These are phyloP conservation scores for Drosophila quadrilineata DNA, from an alignment of 1,140 invertebrate genomes.

Conservation along the genomic window DNA sequence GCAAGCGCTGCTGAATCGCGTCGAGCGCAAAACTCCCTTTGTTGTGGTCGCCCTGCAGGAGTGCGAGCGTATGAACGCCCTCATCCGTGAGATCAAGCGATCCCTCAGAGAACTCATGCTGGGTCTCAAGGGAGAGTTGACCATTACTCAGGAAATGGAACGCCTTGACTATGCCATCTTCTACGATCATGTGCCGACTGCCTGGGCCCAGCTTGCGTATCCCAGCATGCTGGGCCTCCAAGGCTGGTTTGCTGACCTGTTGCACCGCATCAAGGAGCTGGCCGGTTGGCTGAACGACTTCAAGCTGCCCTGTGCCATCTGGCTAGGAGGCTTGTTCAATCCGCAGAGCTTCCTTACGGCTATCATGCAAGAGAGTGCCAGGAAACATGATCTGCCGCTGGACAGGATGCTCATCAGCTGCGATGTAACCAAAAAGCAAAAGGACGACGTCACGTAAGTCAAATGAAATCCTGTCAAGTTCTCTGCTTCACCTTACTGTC, in stretches of 20 bases:
- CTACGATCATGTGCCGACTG: constrained; percentile 91
- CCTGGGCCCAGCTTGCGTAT: constrained; percentile 93
- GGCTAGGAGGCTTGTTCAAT: constrained; percentile 97
- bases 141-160: constrained; percentile 97
- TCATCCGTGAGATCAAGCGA: constrained; percentile 90
- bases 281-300: constrained; percentile 91
- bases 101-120: constrained; percentile 93
- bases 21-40: constrained; percentile 95
- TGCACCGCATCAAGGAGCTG: constrained; percentile 90
- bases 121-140: constrained; percentile 95
- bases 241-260: constrained; percentile 94
- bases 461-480: background rate
- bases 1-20: constrained; percentile 91
- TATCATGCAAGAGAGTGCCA: constrained; percentile 97
- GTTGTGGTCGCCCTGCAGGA: constrained; percentile 97
- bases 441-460: constrained; percentile 90
- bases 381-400: constrained; percentile 97
- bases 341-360: constrained; percentile 98
- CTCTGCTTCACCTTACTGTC: background rate
- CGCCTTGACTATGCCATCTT: constrained; percentile 91
- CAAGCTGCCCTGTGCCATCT: constrained; percentile 91
- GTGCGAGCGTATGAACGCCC: constrained; percentile 96
- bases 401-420: constrained; percentile 98
- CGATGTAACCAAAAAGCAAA: constrained; percentile 96
- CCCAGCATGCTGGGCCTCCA: constrained; percentile 92